These are phyloP conservation scores for Chauna torquata DNA, from an alignment of 2,113 vertebrate species.

Conservation along the genomic window DNA sequence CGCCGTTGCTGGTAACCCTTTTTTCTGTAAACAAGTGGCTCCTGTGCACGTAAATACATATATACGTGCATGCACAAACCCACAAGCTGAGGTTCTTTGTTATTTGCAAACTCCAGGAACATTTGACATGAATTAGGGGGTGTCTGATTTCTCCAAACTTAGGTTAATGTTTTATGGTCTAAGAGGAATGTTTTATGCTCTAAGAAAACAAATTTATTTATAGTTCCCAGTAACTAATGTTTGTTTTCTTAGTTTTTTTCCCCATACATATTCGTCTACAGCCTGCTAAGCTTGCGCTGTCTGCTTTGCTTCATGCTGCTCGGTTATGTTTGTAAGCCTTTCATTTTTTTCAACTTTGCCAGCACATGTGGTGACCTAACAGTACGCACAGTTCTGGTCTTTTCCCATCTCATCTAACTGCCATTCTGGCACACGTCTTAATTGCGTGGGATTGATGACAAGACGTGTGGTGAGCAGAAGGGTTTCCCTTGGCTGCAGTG, in stretches of 20 bases:
- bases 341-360: accelerated
- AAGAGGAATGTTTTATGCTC: neutral
- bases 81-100: neutral
- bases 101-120: neutral
- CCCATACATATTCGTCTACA: accelerated
- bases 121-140: neutral
- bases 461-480: neutral
- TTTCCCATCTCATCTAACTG: neutral
- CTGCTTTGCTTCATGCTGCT: neutral
- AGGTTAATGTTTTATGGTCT: neutral
- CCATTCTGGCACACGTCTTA: accelerated
- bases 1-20: neutral
- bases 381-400: neutral
- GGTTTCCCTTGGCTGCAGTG: neutral
- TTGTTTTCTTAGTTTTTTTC: neutral
- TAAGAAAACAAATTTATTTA: neutral
- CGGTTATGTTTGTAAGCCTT: neutral
- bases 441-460: neutral
- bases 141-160: neutral
- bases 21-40: neutral
- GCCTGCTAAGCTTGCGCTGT: neutral
- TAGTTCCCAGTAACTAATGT: neutral
- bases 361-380: accelerated
- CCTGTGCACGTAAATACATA: accelerated
- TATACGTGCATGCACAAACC: neutral